Evolutionary conservation across 2,888 invertebrate genomes (phyloP).

Genomic region (Hipparchia sbordonii): DNA sequence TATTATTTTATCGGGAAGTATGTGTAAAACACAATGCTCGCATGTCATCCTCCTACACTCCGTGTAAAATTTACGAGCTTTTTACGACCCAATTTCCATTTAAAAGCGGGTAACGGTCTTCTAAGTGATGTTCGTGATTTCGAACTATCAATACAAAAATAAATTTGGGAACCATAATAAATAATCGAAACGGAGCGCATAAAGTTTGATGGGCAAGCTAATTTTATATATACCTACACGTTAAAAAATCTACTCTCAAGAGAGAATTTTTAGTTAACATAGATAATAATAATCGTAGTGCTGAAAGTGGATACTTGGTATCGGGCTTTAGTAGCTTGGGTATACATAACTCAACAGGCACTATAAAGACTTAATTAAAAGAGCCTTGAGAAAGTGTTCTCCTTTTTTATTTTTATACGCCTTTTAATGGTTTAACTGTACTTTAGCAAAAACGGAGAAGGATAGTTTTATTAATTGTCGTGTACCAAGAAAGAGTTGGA

Average conservation of each 20-base stretch:
- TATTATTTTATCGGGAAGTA: conserved; percentile 28
- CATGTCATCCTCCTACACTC: conserved; percentile 52
- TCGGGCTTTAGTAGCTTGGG: too few relatives aligned
- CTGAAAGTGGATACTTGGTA: too few relatives aligned
- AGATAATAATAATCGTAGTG: too few relatives aligned
- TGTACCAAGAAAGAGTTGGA: too few relatives aligned
- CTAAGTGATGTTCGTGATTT: conserved; percentile 56
- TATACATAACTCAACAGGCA: too few relatives aligned
- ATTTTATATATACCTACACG: conserved; percentile 3
- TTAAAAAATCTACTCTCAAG: background rate
- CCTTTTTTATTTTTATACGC: too few relatives aligned
- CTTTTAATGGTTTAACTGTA: too few relatives aligned
- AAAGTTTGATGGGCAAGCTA: conserved; percentile 23
- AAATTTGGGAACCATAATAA: conserved; percentile 40
- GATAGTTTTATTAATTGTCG: too few relatives aligned
- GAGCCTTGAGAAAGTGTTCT: too few relatives aligned
- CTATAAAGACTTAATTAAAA: too few relatives aligned
- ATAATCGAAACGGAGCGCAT: conserved; percentile 24
- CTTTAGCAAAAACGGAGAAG: too few relatives aligned
- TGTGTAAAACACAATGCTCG: conserved; percentile 32
- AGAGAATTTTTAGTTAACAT: too few relatives aligned
- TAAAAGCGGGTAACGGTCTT: conserved; percentile 62
- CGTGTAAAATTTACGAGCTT: conserved; percentile 59
- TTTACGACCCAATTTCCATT: conserved; percentile 72
- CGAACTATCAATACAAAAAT: conserved; percentile 41